Evolutionary conservation across 2,888 invertebrate species (phyloP).

Genomic region (Andrena camellia): DNA sequence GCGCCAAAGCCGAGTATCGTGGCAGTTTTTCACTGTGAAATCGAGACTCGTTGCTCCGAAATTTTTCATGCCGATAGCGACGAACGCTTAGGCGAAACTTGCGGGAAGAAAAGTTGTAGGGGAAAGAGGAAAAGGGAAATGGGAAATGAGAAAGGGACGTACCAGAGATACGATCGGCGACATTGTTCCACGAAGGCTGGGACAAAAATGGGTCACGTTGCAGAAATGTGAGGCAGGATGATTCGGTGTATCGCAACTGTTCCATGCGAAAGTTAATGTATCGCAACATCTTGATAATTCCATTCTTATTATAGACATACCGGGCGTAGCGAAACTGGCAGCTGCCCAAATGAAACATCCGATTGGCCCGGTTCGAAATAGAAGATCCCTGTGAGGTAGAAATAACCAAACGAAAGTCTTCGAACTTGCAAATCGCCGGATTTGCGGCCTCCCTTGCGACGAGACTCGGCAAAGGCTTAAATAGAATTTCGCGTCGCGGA

Average conservation of each 20-base stretch:
- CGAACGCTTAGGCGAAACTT: no score
- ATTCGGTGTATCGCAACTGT: not conserved
- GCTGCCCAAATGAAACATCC: conserved; percentile 49
- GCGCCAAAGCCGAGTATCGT: not conserved
- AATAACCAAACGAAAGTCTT: conserved; percentile 50
- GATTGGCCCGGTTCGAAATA: conserved; percentile 59
- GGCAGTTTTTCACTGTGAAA: not conserved
- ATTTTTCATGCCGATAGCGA: not conserved
- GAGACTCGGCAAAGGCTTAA: not conserved
- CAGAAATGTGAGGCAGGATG: not conserved
- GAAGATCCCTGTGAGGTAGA: conserved; percentile 45
- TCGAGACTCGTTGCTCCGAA: not conserved
- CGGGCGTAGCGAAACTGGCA: conserved; percentile 43
- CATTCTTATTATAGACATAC: conserved; percentile 61
- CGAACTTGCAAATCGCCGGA: conserved; percentile 27
- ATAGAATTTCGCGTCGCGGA: not conserved
- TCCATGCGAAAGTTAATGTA: conserved; percentile 41
- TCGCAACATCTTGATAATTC: conserved; percentile 59
- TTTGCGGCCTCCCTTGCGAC: not conserved
- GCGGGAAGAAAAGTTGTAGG: not conserved
- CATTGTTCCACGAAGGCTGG: not conserved
- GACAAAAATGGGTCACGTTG: conserved; percentile 1
- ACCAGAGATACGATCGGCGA: not conserved
- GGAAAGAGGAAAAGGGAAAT: not conserved
- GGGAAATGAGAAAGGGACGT: no score